These are phyloP conservation scores for Mactra quadrangularis DNA, from an alignment of 1,140 invertebrate genomes.

Conservation along the genomic window DNA sequence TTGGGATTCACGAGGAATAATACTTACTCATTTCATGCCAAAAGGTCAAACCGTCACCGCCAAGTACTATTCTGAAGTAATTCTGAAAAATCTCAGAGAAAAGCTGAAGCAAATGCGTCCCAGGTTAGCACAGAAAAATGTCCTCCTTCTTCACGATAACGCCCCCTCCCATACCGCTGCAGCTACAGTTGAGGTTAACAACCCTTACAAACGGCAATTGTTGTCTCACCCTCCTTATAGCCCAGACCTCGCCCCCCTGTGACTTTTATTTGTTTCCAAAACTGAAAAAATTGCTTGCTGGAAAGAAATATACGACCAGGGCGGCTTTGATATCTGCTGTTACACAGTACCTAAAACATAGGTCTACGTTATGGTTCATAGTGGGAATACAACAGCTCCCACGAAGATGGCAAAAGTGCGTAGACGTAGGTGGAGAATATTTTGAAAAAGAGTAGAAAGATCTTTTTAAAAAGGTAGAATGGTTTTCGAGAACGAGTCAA, in stretches of 20 bases:
- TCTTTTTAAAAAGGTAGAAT: constrained; percentile 12
- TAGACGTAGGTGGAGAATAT: not conserved
- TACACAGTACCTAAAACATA: constrained; percentile 7
- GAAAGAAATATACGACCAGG: not conserved
- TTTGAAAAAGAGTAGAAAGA: constrained; percentile 11
- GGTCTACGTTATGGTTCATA: not conserved
- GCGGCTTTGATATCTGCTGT: constrained; percentile 15
- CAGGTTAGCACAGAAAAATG: not conserved
- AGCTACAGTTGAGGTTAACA: constrained; percentile 8
- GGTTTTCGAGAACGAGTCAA: constrained; percentile 9
- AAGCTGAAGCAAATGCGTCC: not conserved
- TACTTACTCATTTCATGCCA: constrained; percentile 30
- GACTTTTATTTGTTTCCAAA: constrained; percentile 3
- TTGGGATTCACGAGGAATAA: constrained; percentile 35
- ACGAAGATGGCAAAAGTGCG: constrained; percentile 7
- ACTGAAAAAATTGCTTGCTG: constrained; percentile 25
- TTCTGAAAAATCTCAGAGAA: constrained; percentile 9
- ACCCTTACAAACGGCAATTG: constrained; percentile 9
- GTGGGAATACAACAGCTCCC: constrained; percentile 20
- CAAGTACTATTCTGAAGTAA: constrained; percentile 4
- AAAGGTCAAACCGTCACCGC: not conserved
- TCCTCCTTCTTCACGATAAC: not conserved
- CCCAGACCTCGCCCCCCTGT: constrained; percentile 17
- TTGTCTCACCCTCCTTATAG: constrained; percentile 19
- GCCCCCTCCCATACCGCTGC: not conserved